Conservation (phyloP, 2,888 invertebrate species). For the Agrochola circellaris region DNA sequence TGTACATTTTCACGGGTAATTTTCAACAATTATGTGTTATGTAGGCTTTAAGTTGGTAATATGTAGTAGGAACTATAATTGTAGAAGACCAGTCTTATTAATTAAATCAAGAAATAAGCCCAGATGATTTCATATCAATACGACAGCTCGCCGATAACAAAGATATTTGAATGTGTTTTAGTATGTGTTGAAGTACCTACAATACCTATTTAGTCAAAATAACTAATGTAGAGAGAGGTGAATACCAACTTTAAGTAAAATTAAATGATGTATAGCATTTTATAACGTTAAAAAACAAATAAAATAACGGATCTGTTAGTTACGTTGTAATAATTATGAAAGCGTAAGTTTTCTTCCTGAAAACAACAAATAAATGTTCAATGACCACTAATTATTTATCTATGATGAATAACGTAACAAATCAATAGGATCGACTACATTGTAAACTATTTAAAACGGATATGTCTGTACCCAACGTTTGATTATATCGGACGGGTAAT, state of each 20-base stretch:
- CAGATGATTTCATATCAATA: not conserved
- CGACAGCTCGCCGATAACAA: not conserved
- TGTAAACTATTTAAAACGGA: constrained; percentile 1
- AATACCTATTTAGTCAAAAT: not conserved
- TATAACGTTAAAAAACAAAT: not conserved
- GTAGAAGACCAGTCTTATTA: not conserved
- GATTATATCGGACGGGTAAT: not conserved
- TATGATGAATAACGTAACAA: not conserved
- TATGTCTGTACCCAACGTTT: not conserved
- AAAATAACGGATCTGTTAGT: not conserved
- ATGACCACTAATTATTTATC: not conserved
- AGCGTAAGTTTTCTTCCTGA: not conserved
- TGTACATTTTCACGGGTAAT: not conserved
- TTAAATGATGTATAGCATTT: not conserved
- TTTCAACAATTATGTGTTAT: not conserved
- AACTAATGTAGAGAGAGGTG: not conserved
- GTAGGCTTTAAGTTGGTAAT: not conserved
- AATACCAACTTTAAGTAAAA: not conserved
- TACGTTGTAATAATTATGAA: not conserved
- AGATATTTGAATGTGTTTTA: not conserved
- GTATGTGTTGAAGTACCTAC: not conserved
- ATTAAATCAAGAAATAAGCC: no score
- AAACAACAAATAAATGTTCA: not conserved
- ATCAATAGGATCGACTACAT: constrained; percentile 1
- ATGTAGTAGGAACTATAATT: not conserved